Percentiles rank a stretch among this genome's conserved stretches.
Evolutionary conservation across 2,113 vertebrate genomes (phyloP).

Genomic region (Anoura caudifer): DNA sequence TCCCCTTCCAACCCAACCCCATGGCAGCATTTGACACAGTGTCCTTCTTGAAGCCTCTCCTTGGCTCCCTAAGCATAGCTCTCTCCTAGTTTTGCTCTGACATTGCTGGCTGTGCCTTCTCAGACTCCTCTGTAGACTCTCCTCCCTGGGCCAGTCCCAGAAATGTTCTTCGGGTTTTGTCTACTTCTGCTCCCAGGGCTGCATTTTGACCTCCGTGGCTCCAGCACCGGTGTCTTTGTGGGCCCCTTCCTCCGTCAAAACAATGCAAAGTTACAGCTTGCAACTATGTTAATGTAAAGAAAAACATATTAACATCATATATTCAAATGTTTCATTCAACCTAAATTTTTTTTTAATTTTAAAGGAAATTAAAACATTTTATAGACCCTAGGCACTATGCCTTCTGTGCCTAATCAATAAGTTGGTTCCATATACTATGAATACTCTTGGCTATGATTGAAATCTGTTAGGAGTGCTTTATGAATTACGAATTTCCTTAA

Average conservation of each 20-base stretch:
- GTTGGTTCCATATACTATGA: not conserved
- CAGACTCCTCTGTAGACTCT: not conserved
- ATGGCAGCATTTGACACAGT: not conserved
- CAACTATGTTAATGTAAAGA: not conserved
- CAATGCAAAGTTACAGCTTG: not conserved
- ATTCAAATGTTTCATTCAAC: not conserved
- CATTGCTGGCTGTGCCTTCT: not conserved
- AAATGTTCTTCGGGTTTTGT: not conserved
- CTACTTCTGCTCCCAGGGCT: not conserved
- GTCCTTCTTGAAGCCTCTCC: not conserved
- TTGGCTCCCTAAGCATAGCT: not conserved
- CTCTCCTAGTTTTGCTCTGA: not conserved
- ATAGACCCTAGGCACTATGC: not conserved
- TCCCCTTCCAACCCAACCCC: not conserved
- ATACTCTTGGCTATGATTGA: not conserved
- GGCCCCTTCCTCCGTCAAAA: not conserved
- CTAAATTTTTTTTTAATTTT: not conserved
- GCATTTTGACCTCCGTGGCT: not conserved
- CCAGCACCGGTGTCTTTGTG: not conserved
- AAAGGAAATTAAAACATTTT: not conserved
- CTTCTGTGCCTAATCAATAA: not conserved
- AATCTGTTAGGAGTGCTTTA: not conserved
- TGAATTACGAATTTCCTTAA: not conserved
- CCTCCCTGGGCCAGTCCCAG: not conserved
- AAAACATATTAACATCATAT: not conserved